Evolutionary conservation across 2,797 vertebrate species (phyloP).

Genomic region (Gadopsis marmoratus): DNA sequence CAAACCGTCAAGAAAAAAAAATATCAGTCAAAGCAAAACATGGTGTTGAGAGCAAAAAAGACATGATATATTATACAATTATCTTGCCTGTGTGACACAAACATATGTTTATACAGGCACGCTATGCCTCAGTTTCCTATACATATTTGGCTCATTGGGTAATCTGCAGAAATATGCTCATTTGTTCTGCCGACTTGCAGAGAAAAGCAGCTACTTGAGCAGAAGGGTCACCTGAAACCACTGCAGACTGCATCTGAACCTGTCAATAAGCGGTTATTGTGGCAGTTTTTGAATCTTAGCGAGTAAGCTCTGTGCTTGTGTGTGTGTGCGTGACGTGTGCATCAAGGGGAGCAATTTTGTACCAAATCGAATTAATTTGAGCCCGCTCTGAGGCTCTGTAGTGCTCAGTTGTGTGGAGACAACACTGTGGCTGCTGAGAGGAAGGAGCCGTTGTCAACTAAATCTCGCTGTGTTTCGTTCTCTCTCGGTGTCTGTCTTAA

Average conservation of each 20-base stretch:
- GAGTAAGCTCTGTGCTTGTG: not conserved
- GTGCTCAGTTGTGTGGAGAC: constrained; percentile 46
- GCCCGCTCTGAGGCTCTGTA: constrained; percentile 34
- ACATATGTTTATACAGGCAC: constrained; percentile 9
- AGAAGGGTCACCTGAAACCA: constrained; percentile 22
- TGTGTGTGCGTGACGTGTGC: not conserved
- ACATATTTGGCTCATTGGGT: constrained; percentile 21
- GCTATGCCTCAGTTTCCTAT: not conserved
- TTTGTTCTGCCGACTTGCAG: constrained; percentile 29
- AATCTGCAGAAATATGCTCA: constrained; percentile 20
- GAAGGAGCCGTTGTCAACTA: constrained; percentile 14
- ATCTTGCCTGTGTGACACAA: not conserved
- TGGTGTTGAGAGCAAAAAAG: not conserved
- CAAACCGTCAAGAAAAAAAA: not conserved
- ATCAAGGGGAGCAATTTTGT: constrained; percentile 50
- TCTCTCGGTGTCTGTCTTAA: not conserved
- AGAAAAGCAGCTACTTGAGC: constrained; percentile 22
- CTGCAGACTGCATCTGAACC: constrained; percentile 27
- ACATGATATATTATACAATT: not conserved
- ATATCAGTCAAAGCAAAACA: not conserved
- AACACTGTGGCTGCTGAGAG: constrained; percentile 29
- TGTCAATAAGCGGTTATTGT: constrained; percentile 25
- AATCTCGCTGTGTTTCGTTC: not conserved
- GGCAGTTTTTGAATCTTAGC: constrained; percentile 28
- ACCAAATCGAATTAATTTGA: constrained; percentile 71